Base-by-base conservation (phyloP, 2,113 vertebrate species). In the Gadus macrocephalus region DNA sequence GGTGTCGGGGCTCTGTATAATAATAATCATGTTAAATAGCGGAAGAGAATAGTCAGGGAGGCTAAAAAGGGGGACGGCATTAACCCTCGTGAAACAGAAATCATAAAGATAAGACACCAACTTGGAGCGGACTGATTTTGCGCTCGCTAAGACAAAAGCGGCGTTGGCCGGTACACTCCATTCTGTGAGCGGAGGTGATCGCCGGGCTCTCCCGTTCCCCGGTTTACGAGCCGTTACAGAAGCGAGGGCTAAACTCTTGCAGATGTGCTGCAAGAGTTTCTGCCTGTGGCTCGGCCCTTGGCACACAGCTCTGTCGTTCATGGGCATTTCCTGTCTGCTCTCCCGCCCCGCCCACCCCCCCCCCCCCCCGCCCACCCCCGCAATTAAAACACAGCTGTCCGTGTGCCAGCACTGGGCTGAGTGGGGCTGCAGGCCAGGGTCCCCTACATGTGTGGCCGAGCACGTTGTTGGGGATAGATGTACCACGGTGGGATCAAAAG, bases 271-370 rank as follows among this genome's bases (percentile, higher is more conserved):
- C 25, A 25, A 25, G 25, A 82, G 25, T 70, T 73, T 83, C 72
- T 66, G 62, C 79, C 72, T 25, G 77, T 74, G 35, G 76, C 77
- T 75, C 71, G 81, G 38, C n/a, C 74, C 70, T 58, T 55, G 77
- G 80, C 83, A 82, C 62, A 77, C 67, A 78, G 82, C 85, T 81
- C 81, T 86, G 88, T 86, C 74, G 77, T 85, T 87, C 79, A 85
- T 67, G 87, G 86, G 81, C 85, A 91, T 88, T 91, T 92, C 90
- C 90, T 91, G 89, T 84, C 76, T 75, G 74, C 70, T 86, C 79
- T 74, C 82, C 83, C 82, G n/a, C 81, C 11, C 42, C 42, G 5
- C 38, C 42, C 42, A 3, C 42, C 42, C 3, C 42, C 42, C 42
- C 42, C 11, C 42, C 20, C 20, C 1, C 20, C 20, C 20, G 1